Conservation (phyloP, 2,113 vertebrate species). For the Corythornis cristatus region DNA sequence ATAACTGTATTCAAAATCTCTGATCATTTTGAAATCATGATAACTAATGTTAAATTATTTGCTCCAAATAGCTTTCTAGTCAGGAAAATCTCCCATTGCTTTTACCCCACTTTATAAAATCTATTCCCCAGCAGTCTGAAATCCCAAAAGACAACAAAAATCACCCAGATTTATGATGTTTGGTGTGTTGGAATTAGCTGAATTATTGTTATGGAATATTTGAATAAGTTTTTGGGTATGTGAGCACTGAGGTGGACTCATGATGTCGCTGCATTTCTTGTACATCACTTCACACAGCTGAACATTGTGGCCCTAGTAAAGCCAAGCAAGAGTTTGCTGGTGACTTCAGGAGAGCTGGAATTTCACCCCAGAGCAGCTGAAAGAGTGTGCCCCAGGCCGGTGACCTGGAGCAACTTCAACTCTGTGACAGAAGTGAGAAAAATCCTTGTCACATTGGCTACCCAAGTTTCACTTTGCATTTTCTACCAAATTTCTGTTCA, state of each 20-base stretch:
- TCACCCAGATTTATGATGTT: not conserved
- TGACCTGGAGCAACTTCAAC: not conserved
- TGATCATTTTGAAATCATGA: not conserved
- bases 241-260: accelerated
- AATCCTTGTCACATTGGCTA: not conserved
- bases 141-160: not conserved
- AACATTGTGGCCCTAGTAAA: accelerated
- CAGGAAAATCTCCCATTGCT: accelerated
- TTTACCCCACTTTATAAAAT: not conserved
- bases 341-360: not conserved
- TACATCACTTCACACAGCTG: not conserved
- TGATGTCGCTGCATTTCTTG: accelerated
- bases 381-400: accelerated
- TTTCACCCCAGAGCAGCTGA: not conserved
- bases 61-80: not conserved
- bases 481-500: not conserved
- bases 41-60: not conserved
- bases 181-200: not conserved
- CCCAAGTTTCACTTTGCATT: not conserved
- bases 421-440: not conserved
- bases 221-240: no score
- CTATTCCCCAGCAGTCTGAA: not conserved
- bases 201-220: not conserved
- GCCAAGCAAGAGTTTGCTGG: not conserved
- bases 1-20: not conserved